Evolutionary conservation across 2,113 vertebrate species (phyloP).

Genomic region (Antennarius striatus): DNA sequence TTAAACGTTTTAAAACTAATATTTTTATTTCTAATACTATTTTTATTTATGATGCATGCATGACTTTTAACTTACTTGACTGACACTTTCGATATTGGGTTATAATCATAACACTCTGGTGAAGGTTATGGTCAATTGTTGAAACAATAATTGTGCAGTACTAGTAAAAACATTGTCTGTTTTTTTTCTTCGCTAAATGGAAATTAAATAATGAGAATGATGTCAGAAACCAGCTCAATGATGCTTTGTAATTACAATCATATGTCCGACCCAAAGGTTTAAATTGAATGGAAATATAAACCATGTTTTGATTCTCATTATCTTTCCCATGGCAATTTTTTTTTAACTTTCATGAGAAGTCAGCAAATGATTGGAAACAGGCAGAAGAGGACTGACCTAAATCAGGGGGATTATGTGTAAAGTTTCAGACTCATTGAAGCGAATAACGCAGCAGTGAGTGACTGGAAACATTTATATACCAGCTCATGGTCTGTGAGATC

Average conservation of each 20-base stretch:
- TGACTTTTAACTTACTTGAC: conserved; percentile 1
- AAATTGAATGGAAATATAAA: conserved; percentile 60
- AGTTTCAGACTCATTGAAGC: conserved; percentile 44
- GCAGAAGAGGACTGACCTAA: conserved; percentile 44
- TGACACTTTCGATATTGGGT: conserved; percentile 15
- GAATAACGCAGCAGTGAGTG: conserved; percentile 32
- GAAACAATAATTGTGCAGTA: conserved; percentile 11
- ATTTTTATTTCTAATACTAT: conserved; percentile 21
- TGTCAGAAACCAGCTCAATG: conserved; percentile 42
- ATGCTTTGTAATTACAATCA: conserved; percentile 60
- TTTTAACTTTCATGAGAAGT: conserved; percentile 52
- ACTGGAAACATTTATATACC: conserved; percentile 45
- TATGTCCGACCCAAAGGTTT: conserved; percentile 41
- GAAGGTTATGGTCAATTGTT: conserved; percentile 24
- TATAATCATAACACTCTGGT: conserved; percentile 21
- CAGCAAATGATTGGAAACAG: conserved; percentile 68
- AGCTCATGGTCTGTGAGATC: conserved; percentile 5
- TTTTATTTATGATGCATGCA: conserved; percentile 7
- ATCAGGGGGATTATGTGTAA: conserved; percentile 34
- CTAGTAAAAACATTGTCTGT: conserved; percentile 47
- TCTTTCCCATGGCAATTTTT: conserved; percentile 16
- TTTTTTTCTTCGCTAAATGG: conserved; percentile 41
- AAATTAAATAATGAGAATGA: conserved; percentile 54
- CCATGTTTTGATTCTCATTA: conserved; percentile 50
- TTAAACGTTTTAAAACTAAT: conserved; percentile 14